These are phyloP conservation scores for Panagrolaimus sp. DNA, from an alignment of 1,140 invertebrate species.

Conservation along the genomic window DNA sequence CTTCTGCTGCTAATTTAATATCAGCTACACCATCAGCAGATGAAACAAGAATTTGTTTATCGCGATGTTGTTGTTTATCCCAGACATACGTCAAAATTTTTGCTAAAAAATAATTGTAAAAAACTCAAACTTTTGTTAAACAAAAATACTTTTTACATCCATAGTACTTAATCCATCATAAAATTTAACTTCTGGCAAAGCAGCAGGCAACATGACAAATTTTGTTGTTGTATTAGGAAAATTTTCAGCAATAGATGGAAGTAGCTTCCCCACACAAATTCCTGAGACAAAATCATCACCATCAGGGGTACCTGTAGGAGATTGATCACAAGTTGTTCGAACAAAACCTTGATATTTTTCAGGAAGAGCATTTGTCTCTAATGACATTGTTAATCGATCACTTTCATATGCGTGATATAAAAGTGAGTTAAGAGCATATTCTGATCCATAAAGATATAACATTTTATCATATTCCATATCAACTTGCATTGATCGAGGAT, in stretches of 20 bases:
- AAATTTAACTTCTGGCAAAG: slow-evolving; percentile 49
- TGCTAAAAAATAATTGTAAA: slow-evolving; percentile 33
- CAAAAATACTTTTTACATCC: slow-evolving; percentile 42
- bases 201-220: slow-evolving; percentile 51
- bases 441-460: slow-evolving; percentile 56
- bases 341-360: slow-evolving; percentile 48
- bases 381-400: slow-evolving; percentile 48
- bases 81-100: slow-evolving; percentile 54
- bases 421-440: slow-evolving; percentile 55
- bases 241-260: slow-evolving; percentile 45
- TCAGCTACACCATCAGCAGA: slow-evolving; percentile 57
- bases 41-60: slow-evolving; percentile 53
- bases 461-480: slow-evolving; percentile 49
- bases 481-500: slow-evolving; percentile 35
- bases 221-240: slow-evolving; percentile 57
- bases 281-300: slow-evolving; percentile 38
- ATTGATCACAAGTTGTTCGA: slow-evolving; percentile 43
- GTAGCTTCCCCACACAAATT: slow-evolving; percentile 53
- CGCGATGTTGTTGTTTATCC: slow-evolving; percentile 22
- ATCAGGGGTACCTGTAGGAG: neutral
- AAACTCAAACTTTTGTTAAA: neutral
- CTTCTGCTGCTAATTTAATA: slow-evolving; percentile 45
- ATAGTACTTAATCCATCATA: slow-evolving; percentile 49
- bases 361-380: slow-evolving; percentile 46
- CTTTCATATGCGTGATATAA: slow-evolving; percentile 55